phyloP scores from a whole-genome alignment of 1,140 invertebrate genomes.

The Lethocerus indicus region DNA sequence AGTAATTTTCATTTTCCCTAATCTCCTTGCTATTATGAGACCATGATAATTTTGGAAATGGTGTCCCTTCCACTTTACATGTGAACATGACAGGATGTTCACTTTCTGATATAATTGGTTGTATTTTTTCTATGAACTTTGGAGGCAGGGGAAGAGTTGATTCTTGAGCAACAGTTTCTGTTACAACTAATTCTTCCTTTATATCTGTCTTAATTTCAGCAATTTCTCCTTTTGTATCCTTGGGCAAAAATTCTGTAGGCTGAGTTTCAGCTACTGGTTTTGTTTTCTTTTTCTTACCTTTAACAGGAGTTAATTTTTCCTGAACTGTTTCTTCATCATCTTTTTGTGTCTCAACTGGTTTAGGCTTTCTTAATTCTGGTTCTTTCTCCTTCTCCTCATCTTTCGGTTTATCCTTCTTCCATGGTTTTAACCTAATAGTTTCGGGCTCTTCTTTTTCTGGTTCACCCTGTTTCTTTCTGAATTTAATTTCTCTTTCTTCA shows the following conservation, averaged over 20 bases:
- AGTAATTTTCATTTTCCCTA: slow-evolving; percentile 38
- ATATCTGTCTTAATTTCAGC: slow-evolving; percentile 15
- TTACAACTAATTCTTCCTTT: too few species aligned
- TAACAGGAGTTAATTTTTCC: slow-evolving; percentile 19
- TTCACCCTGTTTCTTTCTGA: slow-evolving; percentile 26
- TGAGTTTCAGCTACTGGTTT: slow-evolving; percentile 5
- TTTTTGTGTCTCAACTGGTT: slow-evolving; percentile 13
- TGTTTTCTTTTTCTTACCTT: slow-evolving; percentile 1
- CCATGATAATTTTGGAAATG: slow-evolving; percentile 56
- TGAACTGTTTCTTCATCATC: slow-evolving; percentile 25
- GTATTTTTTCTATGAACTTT: slow-evolving; percentile 46
- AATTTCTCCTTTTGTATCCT: slow-evolving; percentile 12
- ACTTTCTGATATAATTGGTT: slow-evolving; percentile 41
- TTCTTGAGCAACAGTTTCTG: slow-evolving; percentile 7
- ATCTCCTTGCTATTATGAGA: slow-evolving; percentile 55
- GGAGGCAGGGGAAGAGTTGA: slow-evolving; percentile 32
- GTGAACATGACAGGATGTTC: slow-evolving; percentile 41
- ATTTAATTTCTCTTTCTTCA: slow-evolving; percentile 24
- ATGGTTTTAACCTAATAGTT: slow-evolving; percentile 19
- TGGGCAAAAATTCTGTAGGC: slow-evolving; percentile 7
- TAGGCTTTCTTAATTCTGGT: slow-evolving; percentile 12
- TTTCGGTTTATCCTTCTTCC: slow-evolving; percentile 17
- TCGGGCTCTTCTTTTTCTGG: slow-evolving; percentile 20
- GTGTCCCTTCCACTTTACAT: slow-evolving; percentile 47
- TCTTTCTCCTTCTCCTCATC: slow-evolving; percentile 15